Conservation (phyloP, 2,888 invertebrate genomes). For the Escarpia spicata region DNA sequence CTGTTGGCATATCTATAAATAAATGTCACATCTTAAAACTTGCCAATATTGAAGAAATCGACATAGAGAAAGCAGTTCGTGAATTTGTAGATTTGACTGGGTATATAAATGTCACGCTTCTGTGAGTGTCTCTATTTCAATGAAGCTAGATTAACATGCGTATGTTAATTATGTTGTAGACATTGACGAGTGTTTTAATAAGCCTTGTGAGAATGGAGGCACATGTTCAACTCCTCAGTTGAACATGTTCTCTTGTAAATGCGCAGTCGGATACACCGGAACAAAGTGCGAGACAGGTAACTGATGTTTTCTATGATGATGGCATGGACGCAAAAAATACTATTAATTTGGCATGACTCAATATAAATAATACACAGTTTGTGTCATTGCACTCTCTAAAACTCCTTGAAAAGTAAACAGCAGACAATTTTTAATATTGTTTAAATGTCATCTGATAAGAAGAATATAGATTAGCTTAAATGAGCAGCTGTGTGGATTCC, state of each 20-base stretch:
- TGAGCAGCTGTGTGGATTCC: too few species aligned
- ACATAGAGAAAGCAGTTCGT: too few species aligned
- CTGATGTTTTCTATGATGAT: neutral
- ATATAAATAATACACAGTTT: neutral
- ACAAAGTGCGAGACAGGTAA: neutral
- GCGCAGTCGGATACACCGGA: neutral
- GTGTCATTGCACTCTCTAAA: neutral
- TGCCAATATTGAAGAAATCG: too few species aligned
- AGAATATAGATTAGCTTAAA: neutral
- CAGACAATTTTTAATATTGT: neutral
- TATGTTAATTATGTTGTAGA: neutral
- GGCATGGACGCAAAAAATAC: neutral
- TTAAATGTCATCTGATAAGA: too few species aligned
- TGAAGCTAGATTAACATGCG: neutral
- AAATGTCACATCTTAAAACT: too few species aligned
- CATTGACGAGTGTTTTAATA: neutral
- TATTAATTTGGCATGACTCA: neutral
- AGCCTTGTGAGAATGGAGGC: neutral
- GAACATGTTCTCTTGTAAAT: neutral
- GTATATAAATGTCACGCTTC: too few species aligned
- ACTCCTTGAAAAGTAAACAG: neutral
- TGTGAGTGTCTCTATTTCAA: neutral
- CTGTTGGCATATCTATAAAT: too few species aligned
- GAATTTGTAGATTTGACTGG: too few species aligned
- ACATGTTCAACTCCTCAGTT: neutral